Evolutionary conservation across 2,113 vertebrate species (phyloP), one percentile per base, ranked within the genome.

Genomic region (Ailuropoda melanoleuca): DNA sequence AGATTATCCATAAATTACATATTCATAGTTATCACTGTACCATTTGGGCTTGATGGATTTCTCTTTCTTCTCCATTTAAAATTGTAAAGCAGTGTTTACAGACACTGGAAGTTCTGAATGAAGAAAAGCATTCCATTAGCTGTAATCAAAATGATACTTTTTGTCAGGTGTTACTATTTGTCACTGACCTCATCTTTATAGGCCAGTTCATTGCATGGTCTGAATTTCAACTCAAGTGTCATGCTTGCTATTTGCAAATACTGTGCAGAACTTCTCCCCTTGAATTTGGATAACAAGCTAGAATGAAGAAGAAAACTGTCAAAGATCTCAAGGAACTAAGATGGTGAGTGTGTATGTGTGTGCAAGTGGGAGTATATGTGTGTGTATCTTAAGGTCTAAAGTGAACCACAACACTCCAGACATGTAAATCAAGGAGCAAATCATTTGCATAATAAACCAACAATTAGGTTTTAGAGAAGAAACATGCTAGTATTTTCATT

Each of bases 161-260:
- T 95, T 97, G 26, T 95, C 95, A 93, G 82, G 91, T 97, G 83
- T 96, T 98, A 70, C 82, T 95, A 58, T 78, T 97, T 97, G 80
- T 92, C 68, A 98, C 81, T 97, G 80, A 95, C 75, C 62, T 97
- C 75, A 75, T 96, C 53, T 95, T 95, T 62, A 58, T n/a, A 93
- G 74, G 83, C 72, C 89, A 93, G 37, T 96, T 97, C 62, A 94
- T 66, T 95, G 72, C 37, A 78, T 8, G 37, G 12, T 96, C 82
- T 96, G 87, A 97, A 96, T 98, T 98, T 97, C 77, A 95, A 60
- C 55, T 95, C 68, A 93, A 43, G 37, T 93, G 34, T 58, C 64
- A 60, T 21, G 23, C 80, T 93, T 98, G 62, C 48, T 93, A 21
- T 85, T 80, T 95, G 58, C 55, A 94, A 97, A 60, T 62, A 68